Evolutionary conservation across 2,797 vertebrate species (phyloP), one percentile per base, ranked within the genome.

Genomic region (Tangara arthus): DNA sequence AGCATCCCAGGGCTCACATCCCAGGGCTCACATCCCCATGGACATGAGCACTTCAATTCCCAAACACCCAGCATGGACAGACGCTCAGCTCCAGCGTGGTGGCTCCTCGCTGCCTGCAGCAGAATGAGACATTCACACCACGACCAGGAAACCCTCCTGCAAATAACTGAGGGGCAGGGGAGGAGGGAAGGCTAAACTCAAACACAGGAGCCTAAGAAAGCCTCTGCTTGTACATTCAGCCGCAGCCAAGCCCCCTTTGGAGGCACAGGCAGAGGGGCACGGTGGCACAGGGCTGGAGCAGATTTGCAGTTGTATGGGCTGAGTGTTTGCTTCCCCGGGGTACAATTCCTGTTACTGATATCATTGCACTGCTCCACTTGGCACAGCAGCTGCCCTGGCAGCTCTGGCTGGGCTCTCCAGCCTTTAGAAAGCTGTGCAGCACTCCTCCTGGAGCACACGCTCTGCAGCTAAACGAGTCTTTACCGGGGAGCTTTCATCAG

Each of bases 391-490:
- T 49, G 24, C 47, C 47, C 47, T 49, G 47, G 47, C 24, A 49
- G 47, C 47, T 49, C 47, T 49, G 47, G 46, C 47, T 27, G 47
- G 47, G 47, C 47, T 49, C 47, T 26, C 23, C 24, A 49, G 47
- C 47, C 47, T 49, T 49, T 49, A 15, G 24, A 49, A 22, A 49
- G 15, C 47, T 27, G 24, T 49, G 47, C 47, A 49, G 24, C 47
- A 27, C 47, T 49, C 49, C 47, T 49, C 49, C 94, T 82, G 0
- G 1, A 93, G 92, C 89, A 85, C 93, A 87, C 24, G 35, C 83
- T 93, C 83, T 93, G 95, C 92, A 90, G 78, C 75, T 87, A 53
- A 95, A 95, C 9, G 64, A 94, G 71, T n/a, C 53, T 93, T 93
- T 90, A 92, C n/a, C 78, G 1, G 7, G 37, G 41, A 64, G 75